Evolutionary conservation across 1,140 invertebrate species (phyloP).

Genomic region (Hylyphantes graminicola): DNA sequence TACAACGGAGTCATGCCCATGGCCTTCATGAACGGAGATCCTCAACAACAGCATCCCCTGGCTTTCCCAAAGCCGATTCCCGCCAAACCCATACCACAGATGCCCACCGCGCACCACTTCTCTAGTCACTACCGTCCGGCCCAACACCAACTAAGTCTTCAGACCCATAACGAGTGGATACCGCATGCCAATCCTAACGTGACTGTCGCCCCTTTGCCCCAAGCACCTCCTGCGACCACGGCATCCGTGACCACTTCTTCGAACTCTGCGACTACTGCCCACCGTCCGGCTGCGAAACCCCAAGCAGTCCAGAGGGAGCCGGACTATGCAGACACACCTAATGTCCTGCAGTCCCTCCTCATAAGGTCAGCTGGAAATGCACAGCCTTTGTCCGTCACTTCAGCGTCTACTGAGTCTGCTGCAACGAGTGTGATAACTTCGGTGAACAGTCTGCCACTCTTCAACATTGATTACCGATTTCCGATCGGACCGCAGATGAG

Average conservation of each 20-base stretch:
- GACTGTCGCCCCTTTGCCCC: slow-evolving; percentile 45
- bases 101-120: slow-evolving; percentile 21
- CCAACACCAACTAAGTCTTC: slow-evolving; percentile 45
- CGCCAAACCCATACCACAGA: slow-evolving; percentile 51
- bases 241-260: not conserved
- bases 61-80: slow-evolving; percentile 25
- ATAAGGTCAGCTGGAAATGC: slow-evolving; percentile 8
- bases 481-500: slow-evolving; percentile 25
- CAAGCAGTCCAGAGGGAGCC: slow-evolving; percentile 29
- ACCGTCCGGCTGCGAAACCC: not conserved
- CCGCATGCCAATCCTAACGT: slow-evolving; percentile 55
- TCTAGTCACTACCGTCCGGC: slow-evolving; percentile 56
- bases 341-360: slow-evolving; percentile 51
- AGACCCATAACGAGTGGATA: slow-evolving; percentile 48
- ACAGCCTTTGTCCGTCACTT: slow-evolving; percentile 6
- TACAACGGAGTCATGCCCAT: slow-evolving; percentile 34
- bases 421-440: slow-evolving; percentile 35
- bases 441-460: slow-evolving; percentile 13
- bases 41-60: not conserved
- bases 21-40: slow-evolving; percentile 36
- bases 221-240: not conserved
- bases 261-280: not conserved
- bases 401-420: not conserved
- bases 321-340: slow-evolving; percentile 32
- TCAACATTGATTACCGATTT: slow-evolving; percentile 40